A percentile compares a stretch with the other conserved stretches of the same genome.
Conservation (phyloP, 1,140 invertebrate species). For the Eueides isabella region DNA sequence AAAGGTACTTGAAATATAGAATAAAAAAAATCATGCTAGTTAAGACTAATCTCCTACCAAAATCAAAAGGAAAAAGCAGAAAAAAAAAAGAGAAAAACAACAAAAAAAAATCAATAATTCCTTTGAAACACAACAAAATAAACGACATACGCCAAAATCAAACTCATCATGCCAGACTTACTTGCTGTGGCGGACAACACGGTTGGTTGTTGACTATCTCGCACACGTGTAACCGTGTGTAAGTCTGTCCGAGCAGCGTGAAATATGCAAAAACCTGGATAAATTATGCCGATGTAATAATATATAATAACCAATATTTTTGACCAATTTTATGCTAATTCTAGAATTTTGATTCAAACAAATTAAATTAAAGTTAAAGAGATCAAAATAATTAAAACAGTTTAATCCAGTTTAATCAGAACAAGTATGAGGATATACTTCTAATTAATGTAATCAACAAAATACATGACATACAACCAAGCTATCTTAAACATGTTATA, state of each 20-base stretch:
- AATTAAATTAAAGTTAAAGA: not conserved
- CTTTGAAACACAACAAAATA: not conserved
- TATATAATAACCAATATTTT: not conserved
- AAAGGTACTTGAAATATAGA: not conserved
- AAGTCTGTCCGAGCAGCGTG: conserved; percentile 88
- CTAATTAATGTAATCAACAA: not conserved
- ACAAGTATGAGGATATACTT: not conserved
- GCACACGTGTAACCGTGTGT: conserved; percentile 94
- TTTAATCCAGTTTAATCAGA: not conserved
- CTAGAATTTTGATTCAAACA: not conserved
- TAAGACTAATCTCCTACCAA: not conserved
- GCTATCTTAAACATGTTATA: not conserved
- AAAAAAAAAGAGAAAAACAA: not conserved
- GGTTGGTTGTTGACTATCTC: conserved; percentile 90
- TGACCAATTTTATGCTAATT: not conserved
- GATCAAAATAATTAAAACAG: not conserved
- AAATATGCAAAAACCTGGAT: conserved; percentile 64
- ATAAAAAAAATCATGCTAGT: not conserved
- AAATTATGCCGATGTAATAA: conserved; percentile 27
- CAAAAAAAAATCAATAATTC: not conserved
- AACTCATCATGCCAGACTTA: conserved; percentile 82
- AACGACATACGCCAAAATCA: not conserved
- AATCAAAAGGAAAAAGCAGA: conserved; percentile 7
- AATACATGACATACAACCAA: not conserved
- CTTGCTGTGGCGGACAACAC: conserved; percentile 89